These are phyloP conservation scores for Oreochromis mossambicus DNA, from an alignment of 2,797 vertebrate genomes.

Conservation along the genomic window DNA sequence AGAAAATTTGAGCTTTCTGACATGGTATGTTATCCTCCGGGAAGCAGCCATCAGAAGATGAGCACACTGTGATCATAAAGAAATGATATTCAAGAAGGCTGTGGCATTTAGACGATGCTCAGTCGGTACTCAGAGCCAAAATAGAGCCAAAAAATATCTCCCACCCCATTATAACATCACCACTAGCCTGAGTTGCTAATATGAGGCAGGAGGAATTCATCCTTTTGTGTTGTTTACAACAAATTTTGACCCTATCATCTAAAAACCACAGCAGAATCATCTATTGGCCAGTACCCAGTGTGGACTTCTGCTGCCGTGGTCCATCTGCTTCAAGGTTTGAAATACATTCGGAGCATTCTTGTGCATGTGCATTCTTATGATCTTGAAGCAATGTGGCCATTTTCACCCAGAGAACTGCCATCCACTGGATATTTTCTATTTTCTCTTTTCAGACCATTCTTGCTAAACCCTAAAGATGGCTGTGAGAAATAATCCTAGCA, in stretches of 20 bases:
- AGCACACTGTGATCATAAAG: not conserved
- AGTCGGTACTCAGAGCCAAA: not conserved
- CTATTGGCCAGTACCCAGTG: not conserved
- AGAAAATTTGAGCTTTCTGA: not conserved
- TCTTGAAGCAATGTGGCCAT: not conserved
- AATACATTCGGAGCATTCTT: not conserved
- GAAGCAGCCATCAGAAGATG: not conserved
- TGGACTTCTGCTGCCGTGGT: fast-evolving
- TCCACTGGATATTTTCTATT: not conserved
- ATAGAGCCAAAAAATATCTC: not conserved
- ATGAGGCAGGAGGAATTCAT: not conserved
- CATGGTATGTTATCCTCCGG: not conserved
- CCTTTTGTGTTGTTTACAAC: not conserved
- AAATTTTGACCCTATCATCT: not conserved
- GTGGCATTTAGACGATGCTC: not conserved
- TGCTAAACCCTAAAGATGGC: not conserved
- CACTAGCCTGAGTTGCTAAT: not conserved
- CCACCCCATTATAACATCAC: not conserved
- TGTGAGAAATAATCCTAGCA: not conserved
- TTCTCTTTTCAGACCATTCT: not conserved
- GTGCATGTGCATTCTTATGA: not conserved
- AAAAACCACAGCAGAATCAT: not conserved
- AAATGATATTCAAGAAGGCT: not conserved
- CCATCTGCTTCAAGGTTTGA: not conserved
- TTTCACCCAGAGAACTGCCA: not conserved